These are phyloP conservation scores for Stratiolaelaps scimitus DNA, from an alignment of 1,140 invertebrate species.

Conservation along the genomic window DNA sequence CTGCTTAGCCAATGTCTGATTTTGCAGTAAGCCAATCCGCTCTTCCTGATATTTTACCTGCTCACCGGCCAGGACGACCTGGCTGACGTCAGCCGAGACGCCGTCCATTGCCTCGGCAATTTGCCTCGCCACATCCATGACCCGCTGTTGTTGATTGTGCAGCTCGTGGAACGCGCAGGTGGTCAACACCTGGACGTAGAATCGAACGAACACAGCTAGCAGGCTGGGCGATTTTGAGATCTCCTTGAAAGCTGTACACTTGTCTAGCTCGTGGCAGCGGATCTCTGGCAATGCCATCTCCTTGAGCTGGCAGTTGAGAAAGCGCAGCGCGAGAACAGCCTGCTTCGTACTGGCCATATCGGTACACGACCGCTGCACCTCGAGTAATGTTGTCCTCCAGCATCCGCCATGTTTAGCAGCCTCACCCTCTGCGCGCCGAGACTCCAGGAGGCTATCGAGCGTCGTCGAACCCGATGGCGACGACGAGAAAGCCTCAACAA, in stretches of 20 bases:
- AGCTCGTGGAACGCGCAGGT: constrained; percentile 10
- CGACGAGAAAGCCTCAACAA: no score
- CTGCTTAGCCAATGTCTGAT: neutral
- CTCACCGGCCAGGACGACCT: neutral
- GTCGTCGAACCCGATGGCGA: no score
- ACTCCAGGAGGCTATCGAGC: neutral
- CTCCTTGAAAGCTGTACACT: constrained; percentile 14
- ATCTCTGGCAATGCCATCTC: neutral
- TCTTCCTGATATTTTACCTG: neutral
- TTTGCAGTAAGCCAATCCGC: constrained; percentile 5
- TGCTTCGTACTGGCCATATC: neutral
- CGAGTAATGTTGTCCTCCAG: neutral
- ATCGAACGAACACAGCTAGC: constrained; percentile 6
- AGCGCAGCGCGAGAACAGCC: neutral
- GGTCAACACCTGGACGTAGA: constrained; percentile 22
- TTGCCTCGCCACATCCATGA: neutral
- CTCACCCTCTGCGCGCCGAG: neutral
- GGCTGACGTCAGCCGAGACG: neutral
- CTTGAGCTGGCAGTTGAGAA: constrained; percentile 10
- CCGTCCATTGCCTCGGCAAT: neutral
- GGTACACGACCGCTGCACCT: neutral
- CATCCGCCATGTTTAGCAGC: constrained; percentile 1
- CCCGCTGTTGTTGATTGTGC: constrained; percentile 2
- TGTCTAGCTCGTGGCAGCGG: neutral
- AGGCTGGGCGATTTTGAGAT: neutral